Percentiles rank a stretch among this genome's conserved stretches.
Conservation (phyloP, 2,113 vertebrate genomes). For the Perca flavescens region DNA sequence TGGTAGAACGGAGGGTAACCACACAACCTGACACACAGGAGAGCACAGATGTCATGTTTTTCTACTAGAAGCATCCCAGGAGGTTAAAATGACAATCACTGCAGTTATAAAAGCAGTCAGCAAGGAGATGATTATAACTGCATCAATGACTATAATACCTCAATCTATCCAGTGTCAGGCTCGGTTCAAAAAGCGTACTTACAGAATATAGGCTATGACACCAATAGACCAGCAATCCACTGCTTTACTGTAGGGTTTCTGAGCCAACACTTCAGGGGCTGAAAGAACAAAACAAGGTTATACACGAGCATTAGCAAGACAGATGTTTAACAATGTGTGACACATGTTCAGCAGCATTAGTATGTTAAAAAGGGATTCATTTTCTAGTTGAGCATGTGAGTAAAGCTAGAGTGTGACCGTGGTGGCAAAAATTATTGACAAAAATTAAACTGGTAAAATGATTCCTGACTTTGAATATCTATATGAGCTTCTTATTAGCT, state of each 20-base stretch:
- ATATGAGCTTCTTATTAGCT: background rate
- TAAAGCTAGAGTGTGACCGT: background rate
- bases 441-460: background rate
- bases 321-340: background rate
- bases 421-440: background rate
- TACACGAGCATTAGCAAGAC: background rate
- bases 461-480: background rate
- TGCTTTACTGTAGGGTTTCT: conserved; percentile 98
- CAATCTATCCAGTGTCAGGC: background rate
- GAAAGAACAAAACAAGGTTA: conserved; percentile 36
- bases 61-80: background rate
- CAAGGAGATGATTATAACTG: background rate
- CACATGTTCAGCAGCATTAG: background rate
- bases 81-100: background rate
- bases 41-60: conserved; percentile 4
- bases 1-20: conserved; percentile 98
- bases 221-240: conserved; percentile 99
- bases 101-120: background rate
- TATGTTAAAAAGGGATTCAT: background rate
- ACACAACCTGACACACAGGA: conserved; percentile 87
- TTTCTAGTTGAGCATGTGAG: background rate
- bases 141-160: background rate
- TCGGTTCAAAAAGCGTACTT: conserved; percentile 65
- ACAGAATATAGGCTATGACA: conserved; percentile 98
- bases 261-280: conserved; percentile 97